These are phyloP conservation scores for Candoia aspera DNA, from an alignment of 2,113 vertebrate species.

Conservation along the genomic window DNA sequence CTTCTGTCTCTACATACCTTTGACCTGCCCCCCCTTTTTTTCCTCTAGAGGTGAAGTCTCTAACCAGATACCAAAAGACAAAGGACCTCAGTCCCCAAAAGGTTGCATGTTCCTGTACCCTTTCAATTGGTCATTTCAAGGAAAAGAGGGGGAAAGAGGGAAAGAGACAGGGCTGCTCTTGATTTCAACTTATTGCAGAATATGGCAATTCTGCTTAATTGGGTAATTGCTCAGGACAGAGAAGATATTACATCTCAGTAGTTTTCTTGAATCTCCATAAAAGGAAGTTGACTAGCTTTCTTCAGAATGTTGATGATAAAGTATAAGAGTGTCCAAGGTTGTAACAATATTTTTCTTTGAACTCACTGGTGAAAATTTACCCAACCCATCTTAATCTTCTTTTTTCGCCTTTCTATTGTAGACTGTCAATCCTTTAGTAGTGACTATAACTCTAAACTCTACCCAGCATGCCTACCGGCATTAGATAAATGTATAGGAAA, in stretches of 20 bases:
- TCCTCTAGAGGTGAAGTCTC: not conserved
- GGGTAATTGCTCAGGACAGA: not conserved
- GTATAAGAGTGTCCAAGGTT: not conserved
- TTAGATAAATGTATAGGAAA: too few species aligned
- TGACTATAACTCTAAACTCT: not conserved
- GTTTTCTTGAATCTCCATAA: not conserved
- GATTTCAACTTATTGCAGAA: not conserved
- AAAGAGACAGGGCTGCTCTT: not conserved
- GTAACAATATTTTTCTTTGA: not conserved
- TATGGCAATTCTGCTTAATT: not conserved
- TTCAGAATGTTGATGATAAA: not conserved
- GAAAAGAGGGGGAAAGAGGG: not conserved
- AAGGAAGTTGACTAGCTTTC: not conserved
- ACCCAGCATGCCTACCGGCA: not conserved
- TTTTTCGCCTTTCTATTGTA: not conserved
- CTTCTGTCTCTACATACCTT: not conserved
- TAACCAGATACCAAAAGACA: not conserved
- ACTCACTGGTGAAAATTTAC: not conserved
- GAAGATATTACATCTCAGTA: not conserved
- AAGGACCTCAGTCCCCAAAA: not conserved
- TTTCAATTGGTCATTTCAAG: conserved; percentile 22
- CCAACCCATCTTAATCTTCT: not conserved
- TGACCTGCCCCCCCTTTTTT: not conserved
- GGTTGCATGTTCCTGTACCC: not conserved
- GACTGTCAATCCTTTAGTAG: not conserved